Conservation (phyloP, 2,888 invertebrate species). For the Balanococcus diminutus region DNA sequence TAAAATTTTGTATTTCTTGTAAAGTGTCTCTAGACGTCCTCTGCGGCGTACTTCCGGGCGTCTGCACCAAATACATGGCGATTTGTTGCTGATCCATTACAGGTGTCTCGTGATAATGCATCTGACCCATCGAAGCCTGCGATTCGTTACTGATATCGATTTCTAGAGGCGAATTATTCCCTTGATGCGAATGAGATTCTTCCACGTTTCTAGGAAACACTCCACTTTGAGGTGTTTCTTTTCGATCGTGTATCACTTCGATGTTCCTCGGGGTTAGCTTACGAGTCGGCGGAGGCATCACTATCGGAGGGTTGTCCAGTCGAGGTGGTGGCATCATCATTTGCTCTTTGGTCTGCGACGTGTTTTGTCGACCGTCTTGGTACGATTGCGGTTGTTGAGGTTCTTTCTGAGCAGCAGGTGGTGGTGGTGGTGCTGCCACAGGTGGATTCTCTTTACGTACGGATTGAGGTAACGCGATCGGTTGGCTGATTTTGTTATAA, state of each 20-base stretch:
- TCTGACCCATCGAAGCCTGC: neutral
- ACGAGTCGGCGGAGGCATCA: neutral
- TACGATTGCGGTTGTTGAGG: neutral
- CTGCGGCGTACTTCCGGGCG: neutral
- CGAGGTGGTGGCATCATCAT: neutral
- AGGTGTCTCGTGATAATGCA: neutral
- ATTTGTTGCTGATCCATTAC: constrained; percentile 1
- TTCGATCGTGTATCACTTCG: neutral
- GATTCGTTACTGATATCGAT: neutral
- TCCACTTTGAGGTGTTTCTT: neutral
- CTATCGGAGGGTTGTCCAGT: neutral
- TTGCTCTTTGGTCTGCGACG: neutral
- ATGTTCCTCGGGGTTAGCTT: neutral
- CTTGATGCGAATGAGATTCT: neutral
- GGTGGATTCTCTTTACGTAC: neutral
- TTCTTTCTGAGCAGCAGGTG: neutral
- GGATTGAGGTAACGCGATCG: neutral
- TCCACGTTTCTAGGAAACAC: neutral
- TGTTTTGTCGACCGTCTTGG: neutral
- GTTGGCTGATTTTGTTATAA: neutral
- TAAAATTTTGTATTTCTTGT: constrained; percentile 45
- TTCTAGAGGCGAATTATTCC: neutral
- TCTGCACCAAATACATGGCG: constrained; percentile 23
- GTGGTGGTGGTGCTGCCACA: neutral
- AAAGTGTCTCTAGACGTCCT: neutral